Evolutionary conservation across 2,888 invertebrate genomes (phyloP), one percentile per base, ranked within the genome.

Genomic region (Machimus rusticus): DNA sequence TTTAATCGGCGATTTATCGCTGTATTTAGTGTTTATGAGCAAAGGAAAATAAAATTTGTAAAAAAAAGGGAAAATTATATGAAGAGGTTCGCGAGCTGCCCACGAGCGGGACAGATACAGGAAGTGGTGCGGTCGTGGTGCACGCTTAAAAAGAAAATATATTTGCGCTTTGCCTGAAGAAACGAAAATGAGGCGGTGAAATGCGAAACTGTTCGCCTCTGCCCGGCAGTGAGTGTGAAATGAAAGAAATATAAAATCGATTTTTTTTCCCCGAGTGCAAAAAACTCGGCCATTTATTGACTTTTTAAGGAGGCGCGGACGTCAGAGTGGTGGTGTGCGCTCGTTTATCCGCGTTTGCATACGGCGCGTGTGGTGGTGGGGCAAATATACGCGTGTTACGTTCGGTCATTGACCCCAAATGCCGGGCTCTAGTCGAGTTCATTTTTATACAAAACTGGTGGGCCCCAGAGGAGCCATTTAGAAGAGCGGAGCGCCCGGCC

Each of bases 251-350:
- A 46, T 46, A 12, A 78, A 88, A 88, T 88, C 87, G 89, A 88
- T 89, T 88, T 88, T 66, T 66, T 88, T 57, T 46, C 12, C 12
- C 87, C 87, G 88, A 88, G 89, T 87, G 89, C 89, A 88, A 89
- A 89, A 89, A 89, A 89, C 89, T 89, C 89, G 89, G 89, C 89
- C 89, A 89, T 88, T 89, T 89, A 89, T 89, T 88, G 89, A 89
- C 85, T 87, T 89, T 89, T 88, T 89, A 78, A 77, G 86, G 55
- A 77, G 57, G 28, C 34, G 8, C 16, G 28, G 2, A 51, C 19
- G 51, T 5, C 23, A 57, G 1, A 23, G 86, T 77, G 66, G 19
- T 86, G n/a, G 74, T 76, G 46, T 39, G 51, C 51, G 12, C 46
- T 46, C 14, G 28, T 66, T 78, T 46, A 46, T 46, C 43, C 4